Evolutionary conservation across 2,888 invertebrate genomes (phyloP).

Genomic region (Dryadula phaetusa): DNA sequence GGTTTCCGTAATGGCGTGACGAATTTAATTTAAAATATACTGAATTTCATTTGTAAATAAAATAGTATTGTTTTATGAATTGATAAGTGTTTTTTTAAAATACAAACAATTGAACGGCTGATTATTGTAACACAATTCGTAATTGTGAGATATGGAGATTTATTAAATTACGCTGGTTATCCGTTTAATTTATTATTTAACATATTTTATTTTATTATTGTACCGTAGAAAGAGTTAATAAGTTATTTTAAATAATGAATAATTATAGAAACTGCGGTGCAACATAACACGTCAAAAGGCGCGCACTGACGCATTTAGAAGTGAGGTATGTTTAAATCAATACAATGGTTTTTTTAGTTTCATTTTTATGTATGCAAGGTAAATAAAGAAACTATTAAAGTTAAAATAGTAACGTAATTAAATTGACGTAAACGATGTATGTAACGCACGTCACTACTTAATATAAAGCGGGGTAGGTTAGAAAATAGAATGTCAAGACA

Average conservation of each 20-base stretch:
- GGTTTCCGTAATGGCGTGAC: background rate
- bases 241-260: background rate
- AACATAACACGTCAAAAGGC: background rate
- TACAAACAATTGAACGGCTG: background rate
- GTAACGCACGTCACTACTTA: no score
- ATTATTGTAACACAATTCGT: background rate
- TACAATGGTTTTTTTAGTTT: no score
- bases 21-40: background rate
- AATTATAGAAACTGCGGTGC: background rate
- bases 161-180: conserved; percentile 17
- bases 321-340: no score
- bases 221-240: background rate
- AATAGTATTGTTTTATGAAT: background rate
- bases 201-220: background rate
- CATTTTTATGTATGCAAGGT: no score
- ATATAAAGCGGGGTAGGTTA: no score
- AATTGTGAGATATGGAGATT: conserved; percentile 7
- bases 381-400: no score
- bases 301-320: background rate
- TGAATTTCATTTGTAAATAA: background rate
- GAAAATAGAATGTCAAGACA: no score
- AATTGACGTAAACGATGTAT: no score
- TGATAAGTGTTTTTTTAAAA: conserved; percentile 7
- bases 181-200: conserved; percentile 9
- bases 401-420: no score